Conservation (phyloP, 2,888 invertebrate genomes). For the Diogma glabrata region DNA sequence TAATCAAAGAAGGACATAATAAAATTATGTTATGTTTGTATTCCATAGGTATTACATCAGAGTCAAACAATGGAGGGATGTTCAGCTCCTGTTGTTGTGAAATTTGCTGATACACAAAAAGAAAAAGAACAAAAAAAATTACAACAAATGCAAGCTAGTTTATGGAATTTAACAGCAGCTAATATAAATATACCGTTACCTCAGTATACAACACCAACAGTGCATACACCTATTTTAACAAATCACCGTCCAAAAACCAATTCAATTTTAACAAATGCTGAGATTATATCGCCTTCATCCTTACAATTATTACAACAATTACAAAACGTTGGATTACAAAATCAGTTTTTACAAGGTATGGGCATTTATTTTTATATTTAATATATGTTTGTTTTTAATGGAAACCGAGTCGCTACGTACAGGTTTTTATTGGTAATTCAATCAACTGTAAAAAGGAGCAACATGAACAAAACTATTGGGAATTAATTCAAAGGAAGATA, state of each 20-base stretch:
- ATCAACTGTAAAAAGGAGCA: too few relatives aligned
- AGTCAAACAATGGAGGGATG: constrained; percentile 99
- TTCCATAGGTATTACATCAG: constrained; percentile 83
- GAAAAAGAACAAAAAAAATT: constrained; percentile 96
- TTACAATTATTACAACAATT: constrained; percentile 53
- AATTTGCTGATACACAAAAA: constrained; percentile 98
- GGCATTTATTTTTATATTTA: constrained; percentile 3
- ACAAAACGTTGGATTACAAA: constrained; percentile 52
- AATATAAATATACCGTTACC: constrained; percentile 40
- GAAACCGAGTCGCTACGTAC: too few relatives aligned
- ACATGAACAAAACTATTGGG: too few relatives aligned
- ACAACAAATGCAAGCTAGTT: constrained; percentile 85
- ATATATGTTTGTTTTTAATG: neutral
- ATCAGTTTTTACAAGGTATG: constrained; percentile 48
- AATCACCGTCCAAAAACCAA: constrained; percentile 36
- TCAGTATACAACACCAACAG: constrained; percentile 39
- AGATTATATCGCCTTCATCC: constrained; percentile 46
- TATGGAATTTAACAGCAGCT: constrained; percentile 73
- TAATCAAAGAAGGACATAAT: too few relatives aligned
- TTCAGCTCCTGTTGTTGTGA: constrained; percentile 94
- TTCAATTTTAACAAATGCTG: constrained; percentile 37
- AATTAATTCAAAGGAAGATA: too few relatives aligned
- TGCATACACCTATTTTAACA: constrained; percentile 39
- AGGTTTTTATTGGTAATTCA: too few relatives aligned
- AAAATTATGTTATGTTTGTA: too few relatives aligned